Evolutionary conservation across 2,888 invertebrate species (phyloP).

Genomic region (Psylliodes chrysocephalus): DNA sequence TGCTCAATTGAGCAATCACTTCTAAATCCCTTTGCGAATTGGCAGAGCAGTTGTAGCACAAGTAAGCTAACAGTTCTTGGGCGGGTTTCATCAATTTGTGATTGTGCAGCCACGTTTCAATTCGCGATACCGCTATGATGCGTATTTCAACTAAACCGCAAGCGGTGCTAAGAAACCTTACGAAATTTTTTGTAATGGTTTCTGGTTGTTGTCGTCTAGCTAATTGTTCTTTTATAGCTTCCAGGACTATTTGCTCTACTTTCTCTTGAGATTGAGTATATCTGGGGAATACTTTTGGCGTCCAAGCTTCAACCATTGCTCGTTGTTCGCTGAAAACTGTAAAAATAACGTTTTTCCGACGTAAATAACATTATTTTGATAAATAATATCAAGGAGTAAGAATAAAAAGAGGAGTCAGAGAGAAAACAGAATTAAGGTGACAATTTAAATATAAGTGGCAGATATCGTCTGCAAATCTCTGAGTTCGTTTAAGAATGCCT

Average conservation of each 20-base stretch:
- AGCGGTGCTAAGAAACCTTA: constrained; percentile 84
- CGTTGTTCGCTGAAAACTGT: constrained; percentile 63
- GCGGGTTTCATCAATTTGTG: constrained; percentile 93
- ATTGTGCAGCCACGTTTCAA: constrained; percentile 96
- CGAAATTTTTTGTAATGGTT: constrained; percentile 87
- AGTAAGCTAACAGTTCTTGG: constrained; percentile 89
- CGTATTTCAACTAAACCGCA: constrained; percentile 90
- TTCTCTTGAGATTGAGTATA: constrained; percentile 72
- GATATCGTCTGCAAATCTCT: no score
- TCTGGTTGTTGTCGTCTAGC: constrained; percentile 87
- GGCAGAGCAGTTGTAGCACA: constrained; percentile 89
- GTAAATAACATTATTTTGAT: no score
- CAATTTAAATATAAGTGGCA: no score
- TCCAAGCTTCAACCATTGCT: constrained; percentile 62
- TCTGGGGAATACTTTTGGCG: constrained; percentile 67
- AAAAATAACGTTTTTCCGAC: constrained; percentile 10
- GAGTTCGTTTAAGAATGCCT: no score
- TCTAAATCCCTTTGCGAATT: constrained; percentile 74
- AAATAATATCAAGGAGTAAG: no score
- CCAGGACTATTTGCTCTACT: constrained; percentile 84
- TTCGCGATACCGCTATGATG: constrained; percentile 78
- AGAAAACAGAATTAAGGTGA: no score
- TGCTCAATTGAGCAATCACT: constrained; percentile 81
- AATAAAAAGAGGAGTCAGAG: no score
- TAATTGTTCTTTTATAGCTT: constrained; percentile 88